A percentile compares a stretch with the other conserved stretches of the same genome.
phyloP scores from a whole-genome alignment of 1,140 invertebrate genomes.

The Amyelois transitella region DNA sequence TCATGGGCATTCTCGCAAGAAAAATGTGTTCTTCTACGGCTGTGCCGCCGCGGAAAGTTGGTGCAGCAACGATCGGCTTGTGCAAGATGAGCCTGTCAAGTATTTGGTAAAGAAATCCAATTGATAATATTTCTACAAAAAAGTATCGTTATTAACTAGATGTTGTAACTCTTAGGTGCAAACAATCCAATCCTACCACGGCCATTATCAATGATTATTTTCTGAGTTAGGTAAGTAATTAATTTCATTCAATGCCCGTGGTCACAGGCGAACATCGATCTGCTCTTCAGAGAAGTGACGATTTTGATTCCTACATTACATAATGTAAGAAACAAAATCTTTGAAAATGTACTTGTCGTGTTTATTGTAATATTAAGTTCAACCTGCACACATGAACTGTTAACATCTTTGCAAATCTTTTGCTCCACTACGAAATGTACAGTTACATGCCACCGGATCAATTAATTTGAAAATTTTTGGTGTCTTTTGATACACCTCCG shows the following conservation, averaged over 20 bases:
- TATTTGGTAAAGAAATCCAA: constrained; percentile 73
- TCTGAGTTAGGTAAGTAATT: too few relatives aligned
- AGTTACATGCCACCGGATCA: background rate
- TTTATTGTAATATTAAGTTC: too few relatives aligned
- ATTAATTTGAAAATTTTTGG: background rate
- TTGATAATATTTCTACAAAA: background rate
- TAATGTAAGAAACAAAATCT: too few relatives aligned
- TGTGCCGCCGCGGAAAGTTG: constrained; percentile 83
- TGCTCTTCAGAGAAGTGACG: too few relatives aligned
- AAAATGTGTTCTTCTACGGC: constrained; percentile 93
- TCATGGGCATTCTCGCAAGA: constrained; percentile 91
- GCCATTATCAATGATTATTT: too few relatives aligned
- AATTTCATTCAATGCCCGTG: too few relatives aligned
- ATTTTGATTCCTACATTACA: too few relatives aligned
- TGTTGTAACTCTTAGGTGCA: background rate
- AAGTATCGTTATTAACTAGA: background rate
- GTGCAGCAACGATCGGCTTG: constrained; percentile 75
- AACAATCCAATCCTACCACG: too few relatives aligned
- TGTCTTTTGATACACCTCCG: background rate
- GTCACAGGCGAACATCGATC: too few relatives aligned
- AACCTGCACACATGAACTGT: background rate
- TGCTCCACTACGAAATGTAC: too few relatives aligned
- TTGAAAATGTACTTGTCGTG: too few relatives aligned
- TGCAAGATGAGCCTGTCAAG: constrained; percentile 75
- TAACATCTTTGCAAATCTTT: background rate